These are phyloP conservation scores for Machaerirhynchus nigripectus DNA, from an alignment of 2,113 vertebrate species.

Conservation along the genomic window DNA sequence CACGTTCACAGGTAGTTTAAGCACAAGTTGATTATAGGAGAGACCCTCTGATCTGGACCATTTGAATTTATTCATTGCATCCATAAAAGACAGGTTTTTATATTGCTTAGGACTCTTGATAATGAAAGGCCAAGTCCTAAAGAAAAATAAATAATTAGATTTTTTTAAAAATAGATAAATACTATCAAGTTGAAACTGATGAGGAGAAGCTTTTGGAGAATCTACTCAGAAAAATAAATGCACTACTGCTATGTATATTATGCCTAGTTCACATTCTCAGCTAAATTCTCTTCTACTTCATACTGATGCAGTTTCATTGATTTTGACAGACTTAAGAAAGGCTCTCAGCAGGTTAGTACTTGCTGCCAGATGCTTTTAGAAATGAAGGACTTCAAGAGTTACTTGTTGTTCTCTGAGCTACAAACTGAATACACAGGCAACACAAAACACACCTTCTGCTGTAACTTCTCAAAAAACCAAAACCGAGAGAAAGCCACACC, in stretches of 20 bases:
- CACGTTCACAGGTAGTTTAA: constrained; percentile 80
- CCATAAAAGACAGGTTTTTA: constrained; percentile 85
- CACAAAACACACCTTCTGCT: background rate
- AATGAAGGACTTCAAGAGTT: background rate
- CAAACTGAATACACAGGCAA: background rate
- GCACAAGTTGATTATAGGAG: constrained; percentile 83
- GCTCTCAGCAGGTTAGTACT: background rate
- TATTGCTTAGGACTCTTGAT: constrained; percentile 89
- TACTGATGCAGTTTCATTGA: background rate
- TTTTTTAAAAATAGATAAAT: background rate
- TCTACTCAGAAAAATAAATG: background rate
- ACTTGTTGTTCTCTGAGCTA: background rate
- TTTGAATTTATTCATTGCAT: constrained; percentile 88
- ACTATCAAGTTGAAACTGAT: background rate
- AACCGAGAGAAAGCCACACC: background rate
- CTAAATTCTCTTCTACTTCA: background rate
- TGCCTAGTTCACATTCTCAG: background rate
- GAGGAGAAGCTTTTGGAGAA: background rate
- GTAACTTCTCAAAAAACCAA: background rate
- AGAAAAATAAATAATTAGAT: background rate
- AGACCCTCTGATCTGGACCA: constrained; percentile 82
- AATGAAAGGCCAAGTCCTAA: constrained; percentile 86
- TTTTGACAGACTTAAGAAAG: background rate
- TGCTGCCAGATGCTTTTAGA: background rate
- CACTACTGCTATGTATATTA: background rate